These are phyloP conservation scores for Cichladusa arquata DNA, from an alignment of 2,113 vertebrate species.

Conservation along the genomic window DNA sequence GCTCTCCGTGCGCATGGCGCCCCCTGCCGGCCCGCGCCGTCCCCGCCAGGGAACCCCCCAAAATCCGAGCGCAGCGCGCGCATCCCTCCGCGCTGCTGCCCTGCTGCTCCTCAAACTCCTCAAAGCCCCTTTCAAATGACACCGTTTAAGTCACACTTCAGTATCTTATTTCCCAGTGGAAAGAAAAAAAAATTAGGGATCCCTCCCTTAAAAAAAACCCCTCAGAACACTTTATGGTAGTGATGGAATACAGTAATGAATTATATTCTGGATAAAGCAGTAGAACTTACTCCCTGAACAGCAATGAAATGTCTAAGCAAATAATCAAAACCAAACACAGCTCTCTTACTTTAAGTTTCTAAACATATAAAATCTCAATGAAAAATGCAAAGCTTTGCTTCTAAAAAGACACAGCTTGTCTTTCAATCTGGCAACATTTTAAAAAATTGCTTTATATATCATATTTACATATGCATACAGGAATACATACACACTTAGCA, in stretches of 20 bases:
- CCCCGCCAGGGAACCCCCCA: too few relatives aligned
- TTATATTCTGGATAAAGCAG: not conserved
- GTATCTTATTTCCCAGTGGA: not conserved
- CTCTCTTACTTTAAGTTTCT: not conserved
- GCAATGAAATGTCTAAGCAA: not conserved
- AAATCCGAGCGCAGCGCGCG: too few relatives aligned
- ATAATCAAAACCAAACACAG: not conserved
- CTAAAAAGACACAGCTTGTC: not conserved
- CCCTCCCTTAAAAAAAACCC: not conserved
- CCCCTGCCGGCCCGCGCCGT: too few relatives aligned
- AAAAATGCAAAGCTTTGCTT: not conserved
- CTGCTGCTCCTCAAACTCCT: rapidly evolving
- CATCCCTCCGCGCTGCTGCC: too few relatives aligned
- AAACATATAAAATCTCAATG: not conserved
- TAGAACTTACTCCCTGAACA: not conserved
- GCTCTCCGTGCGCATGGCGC: too few relatives aligned
- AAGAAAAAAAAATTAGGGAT: not conserved
- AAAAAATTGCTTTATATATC: not conserved
- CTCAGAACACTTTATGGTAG: not conserved
- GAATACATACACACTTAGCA: not conserved
- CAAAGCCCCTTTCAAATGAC: not conserved
- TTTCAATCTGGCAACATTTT: not conserved
- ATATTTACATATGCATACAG: not conserved
- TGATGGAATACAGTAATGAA: not conserved
- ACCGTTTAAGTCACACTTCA: not conserved